Base-by-base conservation (phyloP, 2,797 vertebrate species). In the Myotis findleyi region DNA sequence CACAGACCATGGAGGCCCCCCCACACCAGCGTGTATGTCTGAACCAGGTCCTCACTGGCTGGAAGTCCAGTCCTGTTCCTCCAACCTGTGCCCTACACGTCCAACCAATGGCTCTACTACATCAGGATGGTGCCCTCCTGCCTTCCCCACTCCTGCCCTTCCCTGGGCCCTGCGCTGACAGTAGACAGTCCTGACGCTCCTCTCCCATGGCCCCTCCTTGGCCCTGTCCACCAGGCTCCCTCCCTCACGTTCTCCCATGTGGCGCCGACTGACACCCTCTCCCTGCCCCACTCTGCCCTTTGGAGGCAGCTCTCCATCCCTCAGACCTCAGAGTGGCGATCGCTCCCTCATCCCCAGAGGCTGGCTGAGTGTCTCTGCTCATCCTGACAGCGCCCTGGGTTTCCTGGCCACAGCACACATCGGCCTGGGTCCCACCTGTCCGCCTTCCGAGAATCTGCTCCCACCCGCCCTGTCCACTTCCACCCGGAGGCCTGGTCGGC, bases 341-440 rank as follows among this genome's bases (percentile, higher is more conserved):
- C 4, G 0, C n/a, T 36, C 16, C 53, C 38, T n/a, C 68, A 4
- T 4, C 14, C 27, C 38, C 12, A 0, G 23, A 8, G 49, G 9
- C 0, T 0, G 5, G 49, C 4, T 0, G 33, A 25, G 38, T 4
- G 27, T 10, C 36, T 13, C 30, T 77, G 36, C 16, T 20, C 0
- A 0, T 3, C 30, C 23, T 14, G 16, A 33, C 0, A 3, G 47
- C 0, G 6, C 33, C 25, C 1, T 21, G 57, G 4, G 6, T 33
- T 33, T 17, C 64, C 44, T 4, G 49, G 82, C 27, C 4, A 2
- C 18, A 76, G 51, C 62, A 5, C 17, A 3, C 49, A 11, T 27
- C 27, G 12, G 13, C 59, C 13, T 30, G 12, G 13, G 59, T 30
- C 59, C 59, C 13, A 13, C 27, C 6, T 7, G 12, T 21, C 27